A percentile compares a stretch with the other conserved stretches of the same genome.
These are phyloP conservation scores for Lophius piscatorius DNA, from an alignment of 2,113 vertebrate species.

Conservation along the genomic window DNA sequence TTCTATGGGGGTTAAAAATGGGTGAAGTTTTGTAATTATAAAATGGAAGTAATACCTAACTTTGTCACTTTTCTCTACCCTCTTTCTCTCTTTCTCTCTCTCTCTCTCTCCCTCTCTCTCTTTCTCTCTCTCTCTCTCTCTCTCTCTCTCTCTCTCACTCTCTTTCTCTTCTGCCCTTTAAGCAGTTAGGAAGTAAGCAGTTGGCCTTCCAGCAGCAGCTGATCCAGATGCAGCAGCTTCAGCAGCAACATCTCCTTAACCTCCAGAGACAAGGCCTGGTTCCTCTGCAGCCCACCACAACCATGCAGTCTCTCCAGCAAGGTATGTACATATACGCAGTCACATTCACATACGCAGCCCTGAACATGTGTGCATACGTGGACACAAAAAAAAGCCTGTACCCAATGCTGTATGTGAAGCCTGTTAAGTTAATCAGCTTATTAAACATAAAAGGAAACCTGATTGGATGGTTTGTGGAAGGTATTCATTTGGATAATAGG, in stretches of 20 bases:
- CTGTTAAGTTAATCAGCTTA: slow-evolving; percentile 84
- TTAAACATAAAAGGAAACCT: slow-evolving; percentile 82
- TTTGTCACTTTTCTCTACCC: slow-evolving; percentile 6
- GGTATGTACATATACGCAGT: slow-evolving; percentile 76
- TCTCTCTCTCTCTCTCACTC: slow-evolving; percentile 1
- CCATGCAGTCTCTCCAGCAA: slow-evolving; percentile 95
- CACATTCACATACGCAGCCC: slow-evolving; percentile 34
- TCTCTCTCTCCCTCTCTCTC: no score
- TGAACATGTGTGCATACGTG: slow-evolving; percentile 7
- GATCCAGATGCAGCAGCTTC: slow-evolving; percentile 99
- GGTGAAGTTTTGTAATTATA: neutral
- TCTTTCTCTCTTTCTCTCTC: slow-evolving; percentile 8
- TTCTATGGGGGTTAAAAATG: no score
- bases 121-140: slow-evolving; percentile 7
- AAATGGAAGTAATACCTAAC: neutral
- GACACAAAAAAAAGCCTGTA: slow-evolving; percentile 37
- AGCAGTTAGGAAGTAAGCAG: slow-evolving; percentile 96
- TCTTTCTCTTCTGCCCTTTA: slow-evolving; percentile 8
- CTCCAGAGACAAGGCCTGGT: slow-evolving; percentile 98
- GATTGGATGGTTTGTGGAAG: slow-evolving; percentile 84
- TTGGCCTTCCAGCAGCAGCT: slow-evolving; percentile 99
- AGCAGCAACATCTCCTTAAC: slow-evolving; percentile 98
- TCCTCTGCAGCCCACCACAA: slow-evolving; percentile 89
- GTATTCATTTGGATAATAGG: slow-evolving; percentile 85
- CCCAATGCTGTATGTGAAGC: slow-evolving; percentile 75